phyloP scores from a whole-genome alignment of 2,113 vertebrate genomes.

The Odontesthes bonariensis region DNA sequence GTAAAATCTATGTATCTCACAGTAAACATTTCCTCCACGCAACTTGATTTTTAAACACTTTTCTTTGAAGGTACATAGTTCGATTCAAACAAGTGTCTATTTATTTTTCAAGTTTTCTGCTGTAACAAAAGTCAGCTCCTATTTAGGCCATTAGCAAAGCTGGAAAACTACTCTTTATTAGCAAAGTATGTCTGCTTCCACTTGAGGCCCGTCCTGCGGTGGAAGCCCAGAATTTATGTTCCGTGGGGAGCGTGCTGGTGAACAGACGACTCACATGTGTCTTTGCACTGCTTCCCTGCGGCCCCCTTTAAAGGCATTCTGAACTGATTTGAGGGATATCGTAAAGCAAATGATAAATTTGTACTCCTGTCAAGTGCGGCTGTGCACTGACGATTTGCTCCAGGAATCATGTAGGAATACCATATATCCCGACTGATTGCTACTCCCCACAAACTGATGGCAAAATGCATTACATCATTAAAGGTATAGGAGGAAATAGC shows the following conservation, averaged over 20 bases:
- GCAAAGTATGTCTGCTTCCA: constrained; percentile 71
- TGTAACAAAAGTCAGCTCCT: constrained; percentile 27
- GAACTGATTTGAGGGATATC: constrained; percentile 81
- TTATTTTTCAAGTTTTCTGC: constrained; percentile 24
- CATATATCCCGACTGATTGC: constrained; percentile 80
- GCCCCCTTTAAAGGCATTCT: constrained; percentile 76
- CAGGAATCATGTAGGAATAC: constrained; percentile 77
- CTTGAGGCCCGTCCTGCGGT: constrained; percentile 50
- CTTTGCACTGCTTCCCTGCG: constrained; percentile 51
- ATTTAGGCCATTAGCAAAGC: constrained; percentile 57
- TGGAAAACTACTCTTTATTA: constrained; percentile 77
- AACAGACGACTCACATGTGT: constrained; percentile 81
- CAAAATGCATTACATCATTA: constrained; percentile 79
- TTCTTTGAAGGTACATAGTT: too few relatives aligned
- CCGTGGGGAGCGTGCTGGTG: constrained; percentile 47
- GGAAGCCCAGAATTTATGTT: constrained; percentile 76
- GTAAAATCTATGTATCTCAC: too few relatives aligned
- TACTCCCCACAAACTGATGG: constrained; percentile 64
- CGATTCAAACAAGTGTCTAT: not conserved
- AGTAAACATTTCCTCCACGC: too few relatives aligned
- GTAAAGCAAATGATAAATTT: constrained; percentile 84
- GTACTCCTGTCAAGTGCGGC: constrained; percentile 77
- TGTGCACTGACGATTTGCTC: constrained; percentile 69
- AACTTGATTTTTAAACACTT: too few relatives aligned
- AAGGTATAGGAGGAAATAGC: constrained; percentile 78